These are phyloP conservation scores for Sebastes fasciatus DNA, from an alignment of 2,113 vertebrate species.

Conservation along the genomic window DNA sequence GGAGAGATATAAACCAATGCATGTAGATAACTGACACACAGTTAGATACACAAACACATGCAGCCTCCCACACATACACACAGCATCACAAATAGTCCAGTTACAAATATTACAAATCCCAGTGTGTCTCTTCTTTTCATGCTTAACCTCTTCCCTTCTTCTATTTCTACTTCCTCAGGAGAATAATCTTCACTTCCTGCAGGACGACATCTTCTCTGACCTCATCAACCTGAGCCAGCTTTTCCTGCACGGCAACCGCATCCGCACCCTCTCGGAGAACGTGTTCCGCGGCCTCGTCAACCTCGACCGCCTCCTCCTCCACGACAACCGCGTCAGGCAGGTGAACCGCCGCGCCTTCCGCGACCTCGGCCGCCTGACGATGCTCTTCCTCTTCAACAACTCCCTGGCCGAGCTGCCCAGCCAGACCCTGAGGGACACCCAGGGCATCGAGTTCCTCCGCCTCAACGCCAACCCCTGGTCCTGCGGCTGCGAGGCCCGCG, in stretches of 20 bases:
- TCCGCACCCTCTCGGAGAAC: slow-evolving; percentile 92
- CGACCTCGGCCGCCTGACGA: slow-evolving; percentile 93
- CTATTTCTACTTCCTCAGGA: slow-evolving; percentile 80
- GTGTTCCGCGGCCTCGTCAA: slow-evolving; percentile 93
- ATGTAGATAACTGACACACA: slow-evolving; percentile 8
- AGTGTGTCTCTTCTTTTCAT: neutral
- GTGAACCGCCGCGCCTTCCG: slow-evolving; percentile 92
- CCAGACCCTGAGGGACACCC: slow-evolving; percentile 90
- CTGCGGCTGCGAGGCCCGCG: slow-evolving; percentile 94
- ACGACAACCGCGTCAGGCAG: slow-evolving; percentile 92
- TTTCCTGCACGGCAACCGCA: slow-evolving; percentile 95
- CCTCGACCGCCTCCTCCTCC: slow-evolving; percentile 95
- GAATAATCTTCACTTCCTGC: slow-evolving; percentile 94
- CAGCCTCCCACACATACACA: neutral
- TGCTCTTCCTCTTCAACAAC: slow-evolving; percentile 99
- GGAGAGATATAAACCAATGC: slow-evolving; percentile 7
- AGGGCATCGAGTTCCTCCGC: slow-evolving; percentile 94
- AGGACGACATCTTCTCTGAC: slow-evolving; percentile 96
- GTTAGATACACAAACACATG: neutral
- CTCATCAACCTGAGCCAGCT: slow-evolving; percentile 97
- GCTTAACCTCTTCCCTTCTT: neutral
- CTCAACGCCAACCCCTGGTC: slow-evolving; percentile 98
- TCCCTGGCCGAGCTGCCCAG: slow-evolving; percentile 91
- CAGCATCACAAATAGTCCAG: slow-evolving; percentile 14
- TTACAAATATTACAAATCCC: slow-evolving; percentile 6